phyloP scores from a whole-genome alignment of 2,888 invertebrate species.

The Stenurella melanura region DNA sequence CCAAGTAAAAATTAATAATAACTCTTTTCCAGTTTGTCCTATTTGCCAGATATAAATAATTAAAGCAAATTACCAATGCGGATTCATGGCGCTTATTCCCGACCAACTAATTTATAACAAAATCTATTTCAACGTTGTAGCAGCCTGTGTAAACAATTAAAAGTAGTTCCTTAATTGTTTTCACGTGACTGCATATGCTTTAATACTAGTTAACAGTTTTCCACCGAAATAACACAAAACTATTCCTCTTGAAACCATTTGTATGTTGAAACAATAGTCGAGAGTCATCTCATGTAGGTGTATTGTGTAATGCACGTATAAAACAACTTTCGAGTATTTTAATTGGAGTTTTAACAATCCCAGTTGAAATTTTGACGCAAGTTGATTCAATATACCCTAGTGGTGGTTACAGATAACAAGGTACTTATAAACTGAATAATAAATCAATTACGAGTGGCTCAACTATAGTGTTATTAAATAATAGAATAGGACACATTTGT shows the following conservation, averaged over 20 bases:
- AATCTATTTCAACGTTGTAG: neutral
- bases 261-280: neutral
- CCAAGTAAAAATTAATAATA: no score
- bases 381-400: neutral
- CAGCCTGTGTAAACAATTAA: neutral
- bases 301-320: neutral
- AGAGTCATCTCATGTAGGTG: neutral
- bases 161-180: neutral
- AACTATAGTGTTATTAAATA: neutral
- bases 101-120: neutral
- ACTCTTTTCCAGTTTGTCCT: no score
- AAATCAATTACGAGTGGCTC: neutral
- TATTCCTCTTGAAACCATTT: neutral
- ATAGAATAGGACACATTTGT: neutral
- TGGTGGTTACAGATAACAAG: conserved; percentile 7
- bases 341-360: neutral
- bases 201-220: neutral
- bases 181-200: neutral
- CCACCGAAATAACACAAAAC: neutral
- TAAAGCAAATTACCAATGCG: neutral
- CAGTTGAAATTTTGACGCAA: neutral
- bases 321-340: neutral
- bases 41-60: no score
- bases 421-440: neutral
- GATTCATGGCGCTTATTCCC: neutral